Conservation (phyloP, 2,113 vertebrate species). For the Tetrax tetrax region DNA sequence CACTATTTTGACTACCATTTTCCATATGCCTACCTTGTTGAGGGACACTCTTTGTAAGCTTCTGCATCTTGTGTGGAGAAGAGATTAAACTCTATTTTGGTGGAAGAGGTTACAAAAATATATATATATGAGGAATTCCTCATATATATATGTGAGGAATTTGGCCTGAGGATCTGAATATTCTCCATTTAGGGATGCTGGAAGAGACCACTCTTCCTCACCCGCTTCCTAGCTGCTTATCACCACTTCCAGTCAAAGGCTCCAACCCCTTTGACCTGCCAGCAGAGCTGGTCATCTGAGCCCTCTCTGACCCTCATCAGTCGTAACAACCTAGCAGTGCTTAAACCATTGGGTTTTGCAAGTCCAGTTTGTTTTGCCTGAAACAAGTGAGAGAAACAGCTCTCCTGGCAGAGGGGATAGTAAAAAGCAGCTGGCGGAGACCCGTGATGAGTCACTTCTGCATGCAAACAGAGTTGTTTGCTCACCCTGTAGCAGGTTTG, state of each 20-base stretch:
- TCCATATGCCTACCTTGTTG: background rate
- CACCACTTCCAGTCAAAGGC: background rate
- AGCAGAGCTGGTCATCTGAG: background rate
- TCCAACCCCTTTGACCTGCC: background rate
- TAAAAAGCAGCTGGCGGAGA: background rate
- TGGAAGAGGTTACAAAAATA: background rate
- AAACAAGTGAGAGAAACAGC: background rate
- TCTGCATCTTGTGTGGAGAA: background rate
- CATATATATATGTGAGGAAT: background rate
- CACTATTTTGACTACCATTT: background rate
- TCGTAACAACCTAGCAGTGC: background rate
- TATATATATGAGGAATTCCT: no score
- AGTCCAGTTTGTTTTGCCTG: background rate
- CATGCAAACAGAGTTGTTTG: background rate
- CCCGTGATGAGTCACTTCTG: background rate
- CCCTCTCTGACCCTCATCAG: background rate
- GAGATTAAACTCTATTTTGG: background rate
- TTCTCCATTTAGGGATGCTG: background rate
- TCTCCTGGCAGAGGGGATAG: background rate
- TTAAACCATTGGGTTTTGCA: background rate
- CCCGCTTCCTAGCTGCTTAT: background rate
- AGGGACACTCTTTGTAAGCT: background rate
- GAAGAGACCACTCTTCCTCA: background rate
- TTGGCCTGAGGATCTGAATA: background rate
- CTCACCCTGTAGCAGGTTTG: background rate